Conservation (phyloP, 2,888 invertebrate genomes). For the Barypeithes pellucidus region DNA sequence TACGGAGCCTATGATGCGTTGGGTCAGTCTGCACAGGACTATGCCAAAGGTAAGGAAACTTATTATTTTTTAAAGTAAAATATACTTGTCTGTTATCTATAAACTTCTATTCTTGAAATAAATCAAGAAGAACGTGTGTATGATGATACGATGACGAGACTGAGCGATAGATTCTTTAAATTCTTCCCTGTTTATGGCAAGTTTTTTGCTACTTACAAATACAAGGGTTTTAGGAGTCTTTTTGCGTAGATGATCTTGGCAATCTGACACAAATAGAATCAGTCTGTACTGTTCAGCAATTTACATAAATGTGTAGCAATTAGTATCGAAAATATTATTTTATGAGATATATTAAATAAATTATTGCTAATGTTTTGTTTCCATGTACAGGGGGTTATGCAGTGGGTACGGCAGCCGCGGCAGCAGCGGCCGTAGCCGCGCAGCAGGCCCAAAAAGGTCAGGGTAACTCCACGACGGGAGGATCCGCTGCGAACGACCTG, state of each 20-base stretch:
- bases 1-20: slow-evolving; percentile 79
- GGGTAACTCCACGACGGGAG: slow-evolving; percentile 67
- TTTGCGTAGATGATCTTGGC: slow-evolving; percentile 24
- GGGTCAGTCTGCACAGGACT: slow-evolving; percentile 70
- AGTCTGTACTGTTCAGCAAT: neutral
- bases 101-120: no score
- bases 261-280: slow-evolving; percentile 9
- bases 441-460: slow-evolving; percentile 70
- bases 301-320: no score
- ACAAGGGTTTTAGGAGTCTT: neutral
- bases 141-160: slow-evolving; percentile 53
- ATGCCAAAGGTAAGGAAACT: slow-evolving; percentile 60
- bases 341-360: no score
- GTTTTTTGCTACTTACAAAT: slow-evolving; percentile 37
- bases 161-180: slow-evolving; percentile 23
- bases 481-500: slow-evolving; percentile 80
- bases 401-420: slow-evolving; percentile 67
- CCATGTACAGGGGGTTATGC: slow-evolving; percentile 66
- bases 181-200: slow-evolving; percentile 19
- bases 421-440: slow-evolving; percentile 64
- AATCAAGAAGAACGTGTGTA: neutral
- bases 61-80: no score
- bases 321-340: no score
- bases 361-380: slow-evolving; percentile 1
- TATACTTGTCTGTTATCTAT: no score